phyloP scores from a whole-genome alignment of 2,113 vertebrate species.

The Lophotis ruficrista region DNA sequence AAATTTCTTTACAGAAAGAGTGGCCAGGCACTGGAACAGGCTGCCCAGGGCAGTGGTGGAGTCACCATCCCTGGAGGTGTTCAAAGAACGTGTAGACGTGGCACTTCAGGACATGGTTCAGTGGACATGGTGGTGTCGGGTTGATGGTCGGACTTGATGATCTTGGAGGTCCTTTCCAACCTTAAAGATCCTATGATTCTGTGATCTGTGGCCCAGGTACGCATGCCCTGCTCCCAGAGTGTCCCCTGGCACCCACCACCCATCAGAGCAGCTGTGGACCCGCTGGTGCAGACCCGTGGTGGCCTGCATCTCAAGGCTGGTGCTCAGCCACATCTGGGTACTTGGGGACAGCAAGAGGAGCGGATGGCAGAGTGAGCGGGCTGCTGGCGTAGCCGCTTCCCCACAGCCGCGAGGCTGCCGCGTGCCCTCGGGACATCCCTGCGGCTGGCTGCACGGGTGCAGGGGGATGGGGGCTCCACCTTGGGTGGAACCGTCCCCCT shows the following conservation, averaged over 20 bases:
- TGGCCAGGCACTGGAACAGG: too few species aligned
- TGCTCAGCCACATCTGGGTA: background rate
- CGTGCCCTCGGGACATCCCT: background rate
- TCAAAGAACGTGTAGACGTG: too few species aligned
- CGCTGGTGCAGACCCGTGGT: rapidly evolving
- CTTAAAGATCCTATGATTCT: too few species aligned
- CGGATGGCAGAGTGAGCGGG: background rate
- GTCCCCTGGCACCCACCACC: background rate
- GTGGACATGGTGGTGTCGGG: too few species aligned
- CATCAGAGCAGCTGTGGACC: background rate
- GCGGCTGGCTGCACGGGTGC: background rate
- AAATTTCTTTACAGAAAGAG: too few species aligned
- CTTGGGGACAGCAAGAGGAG: background rate
- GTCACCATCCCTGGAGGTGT: too few species aligned
- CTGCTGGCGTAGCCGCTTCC: background rate
- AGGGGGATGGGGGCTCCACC: background rate
- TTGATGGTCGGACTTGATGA: too few species aligned
- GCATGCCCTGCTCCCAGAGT: background rate
- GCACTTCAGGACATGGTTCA: too few species aligned
- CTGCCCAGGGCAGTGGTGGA: too few species aligned
- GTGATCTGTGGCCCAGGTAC: background rate
- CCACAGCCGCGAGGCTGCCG: background rate
- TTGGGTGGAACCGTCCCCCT: background rate
- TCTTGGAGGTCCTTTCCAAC: too few species aligned
- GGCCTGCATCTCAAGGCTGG: background rate